phyloP scores from a whole-genome alignment of 1,140 invertebrate genomes.

The Samia ricini region DNA sequence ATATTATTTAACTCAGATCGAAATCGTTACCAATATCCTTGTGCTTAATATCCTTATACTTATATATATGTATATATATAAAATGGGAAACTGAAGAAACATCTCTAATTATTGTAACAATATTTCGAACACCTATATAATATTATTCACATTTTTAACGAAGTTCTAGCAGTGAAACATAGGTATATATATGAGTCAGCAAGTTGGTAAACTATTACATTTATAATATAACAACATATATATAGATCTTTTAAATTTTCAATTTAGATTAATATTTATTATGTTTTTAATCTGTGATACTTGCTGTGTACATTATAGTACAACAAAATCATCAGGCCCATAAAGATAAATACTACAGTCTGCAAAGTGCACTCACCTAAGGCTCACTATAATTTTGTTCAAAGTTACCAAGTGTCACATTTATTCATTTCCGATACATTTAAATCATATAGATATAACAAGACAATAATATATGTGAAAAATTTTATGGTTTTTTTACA shows the following conservation, averaged over 20 bases:
- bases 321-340: slow-evolving; percentile 21
- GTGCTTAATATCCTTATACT: slow-evolving; percentile 68
- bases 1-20: slow-evolving; percentile 76
- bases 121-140: slow-evolving; percentile 74
- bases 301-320: slow-evolving; percentile 21
- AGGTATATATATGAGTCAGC: slow-evolving; percentile 66
- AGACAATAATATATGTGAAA: slow-evolving; percentile 77
- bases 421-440: slow-evolving; percentile 63
- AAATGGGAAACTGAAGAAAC: slow-evolving; percentile 65
- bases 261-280: slow-evolving; percentile 59
- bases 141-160: slow-evolving; percentile 70
- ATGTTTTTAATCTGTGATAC: slow-evolving; percentile 38
- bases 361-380: slow-evolving; percentile 60
- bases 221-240: slow-evolving; percentile 72
- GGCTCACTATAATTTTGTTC: slow-evolving; percentile 65
- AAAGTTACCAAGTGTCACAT: slow-evolving; percentile 56
- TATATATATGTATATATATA: slow-evolving; percentile 69
- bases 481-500: slow-evolving; percentile 74
- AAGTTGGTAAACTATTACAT: slow-evolving; percentile 67
- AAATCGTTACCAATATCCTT: slow-evolving; percentile 75
- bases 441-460: slow-evolving; percentile 77
- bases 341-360: slow-evolving; percentile 44
- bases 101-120: slow-evolving; percentile 74
- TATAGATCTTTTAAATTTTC: slow-evolving; percentile 59
- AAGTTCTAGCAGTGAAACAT: slow-evolving; percentile 71